Evolutionary conservation across 2,888 invertebrate species (phyloP).

Genomic region (Drosophila lutescens): DNA sequence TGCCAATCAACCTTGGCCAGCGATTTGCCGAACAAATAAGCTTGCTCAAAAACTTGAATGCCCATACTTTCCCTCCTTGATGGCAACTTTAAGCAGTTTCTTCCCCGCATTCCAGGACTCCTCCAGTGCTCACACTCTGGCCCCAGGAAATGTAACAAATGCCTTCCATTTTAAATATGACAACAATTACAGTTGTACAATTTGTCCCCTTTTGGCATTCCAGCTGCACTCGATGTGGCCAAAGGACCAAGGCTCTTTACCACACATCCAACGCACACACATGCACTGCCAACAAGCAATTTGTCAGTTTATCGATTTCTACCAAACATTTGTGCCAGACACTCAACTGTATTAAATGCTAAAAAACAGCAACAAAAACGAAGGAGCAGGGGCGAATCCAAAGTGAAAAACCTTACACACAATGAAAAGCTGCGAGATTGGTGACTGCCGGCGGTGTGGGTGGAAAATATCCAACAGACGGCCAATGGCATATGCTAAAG

Average conservation of each 20-base stretch:
- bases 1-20: not conserved
- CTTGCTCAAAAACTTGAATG: slow-evolving; percentile 13
- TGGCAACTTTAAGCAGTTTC: slow-evolving; percentile 13
- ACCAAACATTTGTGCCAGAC: slow-evolving; percentile 81
- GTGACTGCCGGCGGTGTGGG: slow-evolving; percentile 1
- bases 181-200: slow-evolving; percentile 80
- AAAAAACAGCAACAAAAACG: slow-evolving; percentile 71
- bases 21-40: not conserved
- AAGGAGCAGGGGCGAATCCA: slow-evolving; percentile 47
- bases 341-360: slow-evolving; percentile 81
- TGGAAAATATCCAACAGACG: slow-evolving; percentile 46
- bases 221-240: slow-evolving; percentile 51
- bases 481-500: slow-evolving; percentile 81
- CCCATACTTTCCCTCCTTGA: not conserved
- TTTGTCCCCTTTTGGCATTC: slow-evolving; percentile 76
- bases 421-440: slow-evolving; percentile 73
- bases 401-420: slow-evolving; percentile 81
- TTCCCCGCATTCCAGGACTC: not conserved
- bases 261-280: slow-evolving; percentile 45
- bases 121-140: too few species aligned
- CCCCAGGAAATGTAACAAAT: slow-evolving; percentile 67
- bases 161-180: slow-evolving; percentile 77
- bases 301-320: slow-evolving; percentile 83
- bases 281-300: slow-evolving; percentile 75
- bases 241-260: slow-evolving; percentile 73